Percentiles rank a stretch among this genome's conserved stretches.
phyloP scores from a whole-genome alignment of 2,888 invertebrate genomes.

The Apantesis nais region DNA sequence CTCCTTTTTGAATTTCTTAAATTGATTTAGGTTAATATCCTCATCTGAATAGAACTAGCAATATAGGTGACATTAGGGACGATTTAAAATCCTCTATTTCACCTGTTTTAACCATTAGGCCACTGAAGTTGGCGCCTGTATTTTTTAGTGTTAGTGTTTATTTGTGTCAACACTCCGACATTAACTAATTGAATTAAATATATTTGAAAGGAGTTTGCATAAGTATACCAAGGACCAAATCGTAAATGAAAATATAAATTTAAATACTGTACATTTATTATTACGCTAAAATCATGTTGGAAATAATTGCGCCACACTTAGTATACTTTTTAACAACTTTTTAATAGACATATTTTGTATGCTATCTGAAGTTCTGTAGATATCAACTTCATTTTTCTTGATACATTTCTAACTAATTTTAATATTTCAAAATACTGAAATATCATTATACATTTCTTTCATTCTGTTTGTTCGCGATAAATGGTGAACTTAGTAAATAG shows the following conservation, averaged over 20 bases:
- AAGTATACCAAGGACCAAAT: background rate
- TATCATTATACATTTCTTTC: no score
- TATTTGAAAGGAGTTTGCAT: background rate
- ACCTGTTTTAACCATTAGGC: conserved; percentile 1
- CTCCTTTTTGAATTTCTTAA: background rate
- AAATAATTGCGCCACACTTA: background rate
- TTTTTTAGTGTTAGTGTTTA: background rate
- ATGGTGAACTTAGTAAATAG: no score
- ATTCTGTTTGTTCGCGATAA: no score
- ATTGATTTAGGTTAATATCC: conserved; percentile 9
- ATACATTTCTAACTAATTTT: no score
- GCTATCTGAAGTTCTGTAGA: no score
- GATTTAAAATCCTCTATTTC: conserved; percentile 7
- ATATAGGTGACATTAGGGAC: background rate
- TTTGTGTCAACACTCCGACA: background rate
- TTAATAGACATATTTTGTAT: no score
- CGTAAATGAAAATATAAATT: background rate
- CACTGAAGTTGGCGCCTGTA: background rate
- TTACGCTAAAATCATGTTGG: background rate
- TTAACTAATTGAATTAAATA: background rate
- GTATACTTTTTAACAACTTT: no score
- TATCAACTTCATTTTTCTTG: no score
- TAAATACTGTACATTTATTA: background rate
- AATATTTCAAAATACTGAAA: no score
- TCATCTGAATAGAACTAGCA: conserved; percentile 2